Base-by-base conservation (phyloP, 1,140 invertebrate genomes). In the Trinorchestia longiramus region DNA sequence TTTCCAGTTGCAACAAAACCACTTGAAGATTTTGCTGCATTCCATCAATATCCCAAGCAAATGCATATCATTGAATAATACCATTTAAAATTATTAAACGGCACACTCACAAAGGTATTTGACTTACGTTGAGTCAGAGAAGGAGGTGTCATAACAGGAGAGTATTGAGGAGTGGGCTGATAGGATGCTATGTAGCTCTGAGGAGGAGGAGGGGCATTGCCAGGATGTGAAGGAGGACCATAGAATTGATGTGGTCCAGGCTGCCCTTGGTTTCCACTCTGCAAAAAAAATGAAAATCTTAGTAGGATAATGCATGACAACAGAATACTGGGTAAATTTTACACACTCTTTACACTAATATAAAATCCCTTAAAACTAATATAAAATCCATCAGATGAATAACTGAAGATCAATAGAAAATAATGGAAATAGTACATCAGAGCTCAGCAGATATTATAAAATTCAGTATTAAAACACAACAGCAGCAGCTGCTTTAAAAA, bases 191-290 rank as follows among this genome's bases (percentile, higher is more conserved):
- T 96, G 87, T 97, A 97, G 44, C 96, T 95, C 95, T 97, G 96
- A 19, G 96, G 97, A 19, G 96, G 97, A 62, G 97, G 97, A 40
- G 88, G 96, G n/a, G 92, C 36, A 45, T 94, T 94, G 43, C 96
- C 96, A 44, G 96, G 95, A 28, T 94, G 92, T 94, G 96, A 96
- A 28, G 96, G 96, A 41, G 96, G 96, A 42, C 96, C 95, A 96
- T 98, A 98, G 97, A 97, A 98, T 45, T 97, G 97, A 96, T 98
- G 98, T 96, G 98, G 98, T 57, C 98, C 97, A 45, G 92, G 92
- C 95, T 98, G 98, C 96, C 98, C 98, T 97, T 98, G 98, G 62
- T 96, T 97, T 41, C 96, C 96, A 94, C 96, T 96, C 96, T 97
- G 96, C 40, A 62, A 53, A 53, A 53, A 8, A 53, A 53, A n/a